Evolutionary conservation across 2,797 vertebrate genomes (phyloP).

Genomic region (Carduelis carduelis): DNA sequence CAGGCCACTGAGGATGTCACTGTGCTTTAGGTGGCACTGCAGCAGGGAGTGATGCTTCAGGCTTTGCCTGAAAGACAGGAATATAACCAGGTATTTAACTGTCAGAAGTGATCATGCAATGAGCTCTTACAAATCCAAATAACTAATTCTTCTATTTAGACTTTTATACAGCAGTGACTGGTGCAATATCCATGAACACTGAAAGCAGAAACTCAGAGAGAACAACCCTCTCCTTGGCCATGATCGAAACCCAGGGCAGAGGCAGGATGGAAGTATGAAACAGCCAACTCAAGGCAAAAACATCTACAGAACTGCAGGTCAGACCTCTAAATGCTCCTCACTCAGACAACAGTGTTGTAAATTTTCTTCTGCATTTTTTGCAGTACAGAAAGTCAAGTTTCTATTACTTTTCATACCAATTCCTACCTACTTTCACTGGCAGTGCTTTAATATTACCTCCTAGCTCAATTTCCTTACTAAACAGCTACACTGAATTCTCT

Average conservation of each 20-base stretch:
- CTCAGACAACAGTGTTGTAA: background rate
- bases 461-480: background rate
- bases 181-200: fast-evolving
- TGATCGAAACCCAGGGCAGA: background rate
- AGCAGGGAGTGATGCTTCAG: constrained; percentile 87
- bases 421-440: background rate
- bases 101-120: background rate
- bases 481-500: background rate
- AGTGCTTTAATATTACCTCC: background rate
- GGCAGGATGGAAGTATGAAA: background rate
- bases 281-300: background rate
- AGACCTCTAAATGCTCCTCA: background rate
- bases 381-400: background rate
- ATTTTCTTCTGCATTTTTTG: background rate
- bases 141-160: background rate
- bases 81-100: background rate
- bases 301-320: background rate
- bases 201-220: background rate
- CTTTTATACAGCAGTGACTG: background rate
- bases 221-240: background rate
- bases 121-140: background rate
- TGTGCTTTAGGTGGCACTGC: constrained; percentile 85
- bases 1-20: constrained; percentile 80
- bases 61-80: constrained; percentile 81
- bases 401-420: background rate